Conservation (phyloP, 2,113 vertebrate species). For the Rhinolophus sinicus region DNA sequence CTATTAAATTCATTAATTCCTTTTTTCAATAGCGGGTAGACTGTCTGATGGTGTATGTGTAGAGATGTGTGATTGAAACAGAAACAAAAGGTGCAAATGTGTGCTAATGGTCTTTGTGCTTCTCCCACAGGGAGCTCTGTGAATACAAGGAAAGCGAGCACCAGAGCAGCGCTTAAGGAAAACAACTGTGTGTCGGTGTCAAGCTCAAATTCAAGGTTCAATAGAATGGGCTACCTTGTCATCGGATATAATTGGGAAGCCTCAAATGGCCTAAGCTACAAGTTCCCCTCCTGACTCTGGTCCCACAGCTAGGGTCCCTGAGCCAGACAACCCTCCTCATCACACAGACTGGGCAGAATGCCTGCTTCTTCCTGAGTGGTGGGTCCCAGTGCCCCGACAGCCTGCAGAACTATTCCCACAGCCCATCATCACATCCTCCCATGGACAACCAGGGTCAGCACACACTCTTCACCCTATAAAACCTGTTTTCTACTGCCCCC, state of each 20-base stretch:
- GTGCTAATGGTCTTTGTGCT: not conserved
- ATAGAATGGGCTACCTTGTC: not conserved
- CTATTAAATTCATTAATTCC: not conserved
- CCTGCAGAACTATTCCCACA: not conserved
- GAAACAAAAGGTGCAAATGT: not conserved
- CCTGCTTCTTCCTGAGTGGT: not conserved
- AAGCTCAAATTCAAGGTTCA: not conserved
- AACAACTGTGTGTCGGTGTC: rapidly evolving
- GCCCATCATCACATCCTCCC: rapidly evolving
- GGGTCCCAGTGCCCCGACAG: not conserved
- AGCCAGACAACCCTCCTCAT: not conserved
- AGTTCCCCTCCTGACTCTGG: not conserved
- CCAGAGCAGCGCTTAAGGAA: not conserved
- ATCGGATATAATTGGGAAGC: not conserved
- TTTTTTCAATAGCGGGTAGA: not conserved
- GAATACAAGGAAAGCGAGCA: not conserved
- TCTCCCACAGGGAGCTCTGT: not conserved
- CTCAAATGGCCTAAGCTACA: not conserved
- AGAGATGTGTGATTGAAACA: not conserved
- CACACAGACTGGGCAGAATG: not conserved
- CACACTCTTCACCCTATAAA: no score
- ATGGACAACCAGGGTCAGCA: not conserved
- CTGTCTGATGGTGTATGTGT: not conserved
- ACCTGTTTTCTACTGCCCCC: no score
- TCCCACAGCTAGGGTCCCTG: rapidly evolving